phyloP scores from a whole-genome alignment of 2,113 vertebrate genomes.

The Albula goreensis region DNA sequence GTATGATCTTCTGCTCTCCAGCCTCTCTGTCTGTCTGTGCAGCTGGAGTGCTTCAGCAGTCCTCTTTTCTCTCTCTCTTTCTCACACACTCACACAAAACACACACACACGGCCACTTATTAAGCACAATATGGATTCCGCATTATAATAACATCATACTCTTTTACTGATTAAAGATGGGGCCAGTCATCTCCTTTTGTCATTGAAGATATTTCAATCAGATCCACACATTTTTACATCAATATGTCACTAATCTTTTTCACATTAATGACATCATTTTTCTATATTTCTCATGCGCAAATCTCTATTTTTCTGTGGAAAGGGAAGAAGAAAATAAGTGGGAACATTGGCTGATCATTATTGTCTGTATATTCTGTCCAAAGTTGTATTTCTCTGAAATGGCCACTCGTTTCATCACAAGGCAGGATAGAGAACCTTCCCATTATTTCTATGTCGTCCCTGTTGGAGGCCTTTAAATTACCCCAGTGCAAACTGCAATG shows the following conservation, averaged over 20 bases:
- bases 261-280: too few species aligned
- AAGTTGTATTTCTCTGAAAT: conserved; percentile 39
- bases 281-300: too few species aligned
- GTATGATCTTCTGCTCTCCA: conserved; percentile 28
- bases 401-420: conserved; percentile 28
- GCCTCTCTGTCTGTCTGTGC: conserved; percentile 35
- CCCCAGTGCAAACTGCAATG: conserved; percentile 42
- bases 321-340: conserved; percentile 23
- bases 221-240: too few species aligned
- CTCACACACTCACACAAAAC: neutral
- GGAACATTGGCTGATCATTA: conserved; percentile 22
- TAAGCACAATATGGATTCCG: neutral
- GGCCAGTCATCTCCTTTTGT: too few species aligned
- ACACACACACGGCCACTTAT: neutral
- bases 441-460: conserved; percentile 38
- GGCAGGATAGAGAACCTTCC: conserved; percentile 38
- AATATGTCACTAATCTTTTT: too few species aligned
- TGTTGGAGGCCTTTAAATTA: conserved; percentile 50
- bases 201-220: too few species aligned
- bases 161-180: too few species aligned
- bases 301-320: neutral
- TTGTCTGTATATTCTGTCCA: conserved; percentile 34
- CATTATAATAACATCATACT: neutral
- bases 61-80: too few species aligned
- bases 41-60: neutral